Evolutionary conservation across 1,140 invertebrate species (phyloP).

Genomic region (Cyrtorhinus lividipennis): DNA sequence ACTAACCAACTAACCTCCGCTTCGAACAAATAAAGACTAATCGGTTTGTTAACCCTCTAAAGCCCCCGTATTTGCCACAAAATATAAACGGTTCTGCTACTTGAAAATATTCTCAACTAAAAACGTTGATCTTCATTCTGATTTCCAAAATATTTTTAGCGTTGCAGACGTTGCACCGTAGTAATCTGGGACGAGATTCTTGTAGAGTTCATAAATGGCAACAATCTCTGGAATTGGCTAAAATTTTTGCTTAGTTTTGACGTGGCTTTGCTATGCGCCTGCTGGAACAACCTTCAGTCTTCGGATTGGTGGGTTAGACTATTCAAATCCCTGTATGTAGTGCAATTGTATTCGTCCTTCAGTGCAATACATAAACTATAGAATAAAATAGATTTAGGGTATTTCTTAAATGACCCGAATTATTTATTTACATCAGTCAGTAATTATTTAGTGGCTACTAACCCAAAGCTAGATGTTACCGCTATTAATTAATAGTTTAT

Average conservation of each 20-base stretch:
- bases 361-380: too few species aligned
- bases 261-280: background rate
- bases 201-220: background rate
- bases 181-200: conserved; percentile 6
- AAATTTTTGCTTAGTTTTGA: conserved; percentile 5
- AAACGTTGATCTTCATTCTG: background rate
- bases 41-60: too few species aligned
- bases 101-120: too few species aligned
- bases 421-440: too few species aligned
- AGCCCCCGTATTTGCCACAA: background rate
- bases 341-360: too few species aligned
- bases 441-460: too few species aligned
- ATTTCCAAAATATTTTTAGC: background rate
- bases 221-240: background rate
- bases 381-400: too few species aligned
- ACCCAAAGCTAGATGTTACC: too few species aligned
- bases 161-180: background rate
- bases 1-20: background rate
- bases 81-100: too few species aligned
- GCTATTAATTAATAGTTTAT: too few species aligned
- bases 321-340: too few species aligned
- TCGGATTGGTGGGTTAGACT: background rate
- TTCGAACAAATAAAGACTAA: background rate
- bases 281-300: background rate
- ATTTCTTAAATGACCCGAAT: too few species aligned